Evolutionary conservation across 2,113 vertebrate species (phyloP).

Genomic region (Sander lucioperca): DNA sequence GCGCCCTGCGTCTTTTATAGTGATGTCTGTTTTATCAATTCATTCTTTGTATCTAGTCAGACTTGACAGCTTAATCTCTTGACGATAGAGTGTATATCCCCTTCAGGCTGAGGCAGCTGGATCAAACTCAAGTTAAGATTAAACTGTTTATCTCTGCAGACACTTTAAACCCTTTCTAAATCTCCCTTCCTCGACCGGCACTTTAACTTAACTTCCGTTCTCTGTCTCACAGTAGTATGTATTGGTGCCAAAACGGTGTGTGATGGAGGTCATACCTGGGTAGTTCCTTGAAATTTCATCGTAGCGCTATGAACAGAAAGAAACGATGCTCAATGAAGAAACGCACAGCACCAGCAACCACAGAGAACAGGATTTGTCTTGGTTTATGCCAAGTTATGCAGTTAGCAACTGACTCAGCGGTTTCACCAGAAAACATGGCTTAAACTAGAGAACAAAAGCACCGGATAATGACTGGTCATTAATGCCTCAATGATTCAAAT

Average conservation of each 20-base stretch:
- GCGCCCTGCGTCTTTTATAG: neutral
- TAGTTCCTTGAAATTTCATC: conserved; percentile 76
- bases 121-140: conserved; percentile 55
- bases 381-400: neutral
- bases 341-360: neutral
- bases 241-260: neutral
- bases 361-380: neutral
- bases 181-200: conserved; percentile 30
- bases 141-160: conserved; percentile 47
- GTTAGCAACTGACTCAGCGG: neutral
- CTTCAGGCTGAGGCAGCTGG: conserved; percentile 45
- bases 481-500: neutral
- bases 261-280: conserved; percentile 71
- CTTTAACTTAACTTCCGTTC: conserved; percentile 17
- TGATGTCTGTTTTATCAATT: conserved; percentile 33
- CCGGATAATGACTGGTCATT: neutral
- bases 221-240: conserved; percentile 5
- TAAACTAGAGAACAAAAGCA: neutral
- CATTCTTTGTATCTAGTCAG: conserved; percentile 30
- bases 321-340: conserved; percentile 10
- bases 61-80: conserved; percentile 52
- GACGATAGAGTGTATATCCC: conserved; percentile 49
- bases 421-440: neutral
- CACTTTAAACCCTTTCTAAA: conserved; percentile 42
- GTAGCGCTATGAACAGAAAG: conserved; percentile 68